Conservation (phyloP, 2,113 vertebrate species). For the Taxidea taxus region DNA sequence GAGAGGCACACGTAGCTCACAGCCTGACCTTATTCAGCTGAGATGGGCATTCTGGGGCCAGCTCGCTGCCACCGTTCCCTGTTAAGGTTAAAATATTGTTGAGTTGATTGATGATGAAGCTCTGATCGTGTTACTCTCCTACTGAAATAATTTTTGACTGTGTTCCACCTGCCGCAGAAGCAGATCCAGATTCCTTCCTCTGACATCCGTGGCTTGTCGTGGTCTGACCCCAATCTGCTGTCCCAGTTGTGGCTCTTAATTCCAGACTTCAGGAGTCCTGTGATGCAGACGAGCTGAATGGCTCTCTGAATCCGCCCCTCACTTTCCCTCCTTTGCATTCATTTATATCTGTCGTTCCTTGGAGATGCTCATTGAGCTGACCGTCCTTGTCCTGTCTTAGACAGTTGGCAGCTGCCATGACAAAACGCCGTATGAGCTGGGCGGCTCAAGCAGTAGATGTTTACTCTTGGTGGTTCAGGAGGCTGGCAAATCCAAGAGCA, state of each 20-base stretch:
- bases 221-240: background rate
- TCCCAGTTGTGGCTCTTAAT: background rate
- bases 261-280: background rate
- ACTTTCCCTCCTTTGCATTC: background rate
- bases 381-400: background rate
- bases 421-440: background rate
- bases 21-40: conserved; percentile 41
- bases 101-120: conserved; percentile 61
- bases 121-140: conserved; percentile 27
- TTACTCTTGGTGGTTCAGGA: background rate
- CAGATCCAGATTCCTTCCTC: background rate
- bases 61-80: conserved; percentile 27
- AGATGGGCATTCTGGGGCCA: conserved; percentile 22
- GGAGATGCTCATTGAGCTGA: background rate
- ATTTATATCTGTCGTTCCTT: background rate
- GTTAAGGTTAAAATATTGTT: conserved; percentile 62
- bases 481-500: background rate
- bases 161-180: background rate
- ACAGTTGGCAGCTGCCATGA: background rate
- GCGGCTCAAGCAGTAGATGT: background rate
- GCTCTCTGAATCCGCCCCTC: background rate
- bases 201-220: background rate
- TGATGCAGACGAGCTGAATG: background rate
- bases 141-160: conserved; percentile 55
- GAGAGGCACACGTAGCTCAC: background rate